Conservation (phyloP, 2,797 vertebrate genomes). For the Decapterus maruadsi region DNA sequence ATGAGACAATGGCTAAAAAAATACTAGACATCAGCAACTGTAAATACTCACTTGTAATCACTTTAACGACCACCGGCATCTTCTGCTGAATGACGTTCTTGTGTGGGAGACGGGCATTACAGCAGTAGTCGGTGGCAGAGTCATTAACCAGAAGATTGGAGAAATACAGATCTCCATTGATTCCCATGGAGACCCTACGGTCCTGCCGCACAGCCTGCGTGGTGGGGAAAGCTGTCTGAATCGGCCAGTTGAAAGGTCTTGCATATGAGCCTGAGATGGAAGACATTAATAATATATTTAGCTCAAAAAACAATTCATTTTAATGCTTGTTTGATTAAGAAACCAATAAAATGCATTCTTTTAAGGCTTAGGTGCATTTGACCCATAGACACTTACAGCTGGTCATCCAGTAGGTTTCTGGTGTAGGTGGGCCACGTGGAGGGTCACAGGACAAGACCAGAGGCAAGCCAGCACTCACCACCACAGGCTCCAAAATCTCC, state of each 20-base stretch:
- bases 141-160: conserved; percentile 94
- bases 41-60: conserved; percentile 92
- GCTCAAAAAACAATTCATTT: neutral
- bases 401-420: conserved; percentile 98
- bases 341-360: neutral
- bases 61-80: conserved; percentile 95
- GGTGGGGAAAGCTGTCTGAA: conserved; percentile 84
- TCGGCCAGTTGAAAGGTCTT: conserved; percentile 81
- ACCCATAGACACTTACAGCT: conserved; percentile 88
- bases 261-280: conserved; percentile 77
- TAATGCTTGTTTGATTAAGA: neutral
- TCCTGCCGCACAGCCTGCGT: conserved; percentile 95
- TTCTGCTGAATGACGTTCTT: conserved; percentile 99
- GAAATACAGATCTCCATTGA: conserved; percentile 96
- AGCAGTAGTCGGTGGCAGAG: conserved; percentile 93
- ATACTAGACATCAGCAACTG: neutral
- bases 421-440: conserved; percentile 91
- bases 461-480: conserved; percentile 92
- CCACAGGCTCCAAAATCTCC: conserved; percentile 94
- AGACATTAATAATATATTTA: neutral
- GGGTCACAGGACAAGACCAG: conserved; percentile 95
- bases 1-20: neutral
- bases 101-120: conserved; percentile 95
- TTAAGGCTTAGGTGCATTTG: neutral
- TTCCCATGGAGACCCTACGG: conserved; percentile 95